Base-by-base conservation (phyloP, 2,113 vertebrate genomes). In the Glaucomys volans region DNA sequence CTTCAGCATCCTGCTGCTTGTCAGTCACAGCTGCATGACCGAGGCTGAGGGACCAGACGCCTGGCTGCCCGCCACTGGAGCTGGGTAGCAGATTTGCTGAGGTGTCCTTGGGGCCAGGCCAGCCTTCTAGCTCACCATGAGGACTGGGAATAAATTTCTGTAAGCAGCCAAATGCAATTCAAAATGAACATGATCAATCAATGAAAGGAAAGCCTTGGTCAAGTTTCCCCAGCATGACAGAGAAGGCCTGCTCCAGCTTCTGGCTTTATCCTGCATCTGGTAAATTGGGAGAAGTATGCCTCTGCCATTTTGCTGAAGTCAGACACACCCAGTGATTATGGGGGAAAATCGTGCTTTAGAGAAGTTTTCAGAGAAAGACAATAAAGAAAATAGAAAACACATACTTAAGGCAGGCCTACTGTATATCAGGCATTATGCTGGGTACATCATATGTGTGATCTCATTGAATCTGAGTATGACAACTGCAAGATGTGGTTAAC, bases 21-120 rank as follows among this genome's bases (percentile, higher is more conserved):
- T 96, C 92, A 85, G 54, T 97, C 96, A 96, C 67, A 95, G 92
- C 94, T 92, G 82, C 87, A 79, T 2, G 50, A 59, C 88, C 54
- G 77, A 88, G 86, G 71, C 67, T 5, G 10, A 69, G 93, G 93
- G 95, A 93, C 72, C 95, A 96, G 94, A 95, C 1, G 40, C 88
- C 94, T 98, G 97, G 97, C 96, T 75, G 85, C 77, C 93, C 2
- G 91, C 96, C 96, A 91, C 85, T 82, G 57, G 94, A 87, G 62
- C 88, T 93, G 95, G 96, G 95, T 57, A 96, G 92, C 96, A 97
- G 95, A 96, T 97, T 93, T 97, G 96, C 85, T 92, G 96, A 97
- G 95, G 88, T 88, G 82, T 97, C 97, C 94, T 96, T 95, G 96
- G 92, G 96, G 57, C 77, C 93, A 79, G 94, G 91, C 96, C 97